phyloP scores from a whole-genome alignment of 2,797 vertebrate species.

The Hemitrygon akajei region DNA sequence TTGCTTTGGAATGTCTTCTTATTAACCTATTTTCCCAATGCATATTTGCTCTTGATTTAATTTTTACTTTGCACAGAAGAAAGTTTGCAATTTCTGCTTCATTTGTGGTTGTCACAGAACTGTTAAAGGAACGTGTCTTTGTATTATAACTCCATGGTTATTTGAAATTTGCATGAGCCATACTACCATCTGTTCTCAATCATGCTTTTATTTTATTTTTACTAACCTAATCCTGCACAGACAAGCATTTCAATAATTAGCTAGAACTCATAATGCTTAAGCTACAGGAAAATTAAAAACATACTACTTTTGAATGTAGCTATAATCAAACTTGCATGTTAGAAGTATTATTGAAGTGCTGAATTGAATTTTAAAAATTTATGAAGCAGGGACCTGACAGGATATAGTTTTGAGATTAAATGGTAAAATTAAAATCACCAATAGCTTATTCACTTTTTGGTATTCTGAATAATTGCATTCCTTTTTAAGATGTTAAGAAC shows the following conservation, averaged over 20 bases:
- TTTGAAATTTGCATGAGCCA: conserved; percentile 19
- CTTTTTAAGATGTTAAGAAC: neutral
- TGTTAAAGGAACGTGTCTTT: neutral
- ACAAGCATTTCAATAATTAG: conserved; percentile 29
- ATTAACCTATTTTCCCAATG: neutral
- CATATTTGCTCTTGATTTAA: neutral
- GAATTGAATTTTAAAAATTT: conserved; percentile 8
- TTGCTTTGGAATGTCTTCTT: conserved; percentile 20
- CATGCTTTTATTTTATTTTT: conserved; percentile 31
- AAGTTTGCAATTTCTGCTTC: neutral
- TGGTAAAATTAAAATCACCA: conserved; percentile 5
- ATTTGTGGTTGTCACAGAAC: neutral
- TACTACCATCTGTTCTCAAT: conserved; percentile 9
- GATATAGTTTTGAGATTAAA: neutral
- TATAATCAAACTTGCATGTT: neutral
- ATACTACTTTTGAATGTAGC: neutral
- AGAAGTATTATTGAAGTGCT: neutral
- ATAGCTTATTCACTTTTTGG: neutral
- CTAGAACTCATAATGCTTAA: neutral
- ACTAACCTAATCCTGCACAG: conserved; percentile 24
- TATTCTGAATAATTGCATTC: neutral
- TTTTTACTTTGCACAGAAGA: neutral
- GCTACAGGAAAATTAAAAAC: neutral
- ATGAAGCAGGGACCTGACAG: neutral
- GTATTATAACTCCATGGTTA: neutral